Base-by-base conservation (phyloP, 2,797 vertebrate genomes). In the Atherinosoma microstoma region DNA sequence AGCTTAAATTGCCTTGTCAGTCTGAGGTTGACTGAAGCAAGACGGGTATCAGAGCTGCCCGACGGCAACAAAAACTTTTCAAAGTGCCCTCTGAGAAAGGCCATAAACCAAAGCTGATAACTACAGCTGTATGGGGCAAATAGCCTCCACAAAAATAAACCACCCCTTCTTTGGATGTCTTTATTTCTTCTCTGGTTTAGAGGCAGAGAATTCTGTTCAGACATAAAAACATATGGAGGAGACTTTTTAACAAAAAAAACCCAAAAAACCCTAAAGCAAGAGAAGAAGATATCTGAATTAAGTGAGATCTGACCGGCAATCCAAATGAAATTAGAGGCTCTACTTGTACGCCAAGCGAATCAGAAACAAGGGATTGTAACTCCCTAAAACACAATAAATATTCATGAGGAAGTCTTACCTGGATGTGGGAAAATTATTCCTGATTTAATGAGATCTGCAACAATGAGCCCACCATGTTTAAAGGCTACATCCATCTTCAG, bases 1-100 rank as follows among this genome's bases (percentile, higher is more conserved):
- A 54, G 38, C 61, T 68, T 73, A 61, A 80, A 91, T 73, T 80
- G 74, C 71, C 80, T 70, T 35, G 69, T 90, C 88, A 78, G 71
- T 84, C 82, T 56, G 58, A 77, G 76, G 76, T 67, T 62, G 54
- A 61, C 30, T 59, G 36, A 47, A 80, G 45, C 53, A 70, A 70
- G 71, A 72, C 53, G 1, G 36, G 35, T 59, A 82, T 83, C 70
- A 53, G 53, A 51, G 34, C 49, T 20, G 45, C 40, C 59, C 15
- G 2, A 65, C 20, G 27, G 64, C 74, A 68, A 72, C 40, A 27
- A 72, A 73, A 79, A 30, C 67, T 78, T 86, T 73, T 34, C 51
- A 58, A 64, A 79, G 77, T 66, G 57, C 36, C 66, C 73, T 80
- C 58, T 69, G 6, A 76, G 35, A 78, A 15, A 49, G 61, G 70